Base-by-base conservation (phyloP, 2,797 vertebrate species). In the Remorina albescens region DNA sequence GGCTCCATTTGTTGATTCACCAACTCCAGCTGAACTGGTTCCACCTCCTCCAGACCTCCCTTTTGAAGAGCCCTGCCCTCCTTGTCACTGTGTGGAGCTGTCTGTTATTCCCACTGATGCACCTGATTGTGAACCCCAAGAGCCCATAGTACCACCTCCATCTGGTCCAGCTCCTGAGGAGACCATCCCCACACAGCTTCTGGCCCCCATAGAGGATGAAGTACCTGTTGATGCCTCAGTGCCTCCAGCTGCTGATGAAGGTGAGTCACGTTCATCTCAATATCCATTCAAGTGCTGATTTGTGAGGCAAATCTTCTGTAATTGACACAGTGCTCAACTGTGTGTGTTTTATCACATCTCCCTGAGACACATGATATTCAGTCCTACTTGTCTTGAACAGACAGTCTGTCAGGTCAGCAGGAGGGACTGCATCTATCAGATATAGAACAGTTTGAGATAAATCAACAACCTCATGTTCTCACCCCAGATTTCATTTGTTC, bases 81-180 rank as follows among this genome's bases (percentile, higher is more conserved):
- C 78, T 2, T 76, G 68, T 81, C 81, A 47, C 62, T 72, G 36
- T 44, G 37, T 75, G 55, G 84, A 83, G 36, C 10, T 89, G 47
- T 60, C 82, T 0, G 6, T 87, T 1, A 11, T 63, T 2, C 53
- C 83, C 13, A 1, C 79, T 26, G 71, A 69, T 36, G 34, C 54
- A 8, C 70, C 83, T 58, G 9, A 25, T 6, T 18, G 23, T 7
- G 73, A 86, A 56, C 68, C 81, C 16, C 8, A 28, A 0, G 86
- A 88, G 39, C 58, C 80, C 36, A 5, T 23, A 19, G 32, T 50
- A 19, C 59, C 76, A 18, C 53, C 25, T n/a, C 55, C 50, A 8
- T 34, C 75, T 34, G 58, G 39, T 21, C 23, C 76, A 16, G 73
- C 71, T 37, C 55, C 67, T 0, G 69, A 81, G 49, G 82, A 86